Conservation (phyloP, 2,888 invertebrate genomes). For the Orthosia gracilis region DNA sequence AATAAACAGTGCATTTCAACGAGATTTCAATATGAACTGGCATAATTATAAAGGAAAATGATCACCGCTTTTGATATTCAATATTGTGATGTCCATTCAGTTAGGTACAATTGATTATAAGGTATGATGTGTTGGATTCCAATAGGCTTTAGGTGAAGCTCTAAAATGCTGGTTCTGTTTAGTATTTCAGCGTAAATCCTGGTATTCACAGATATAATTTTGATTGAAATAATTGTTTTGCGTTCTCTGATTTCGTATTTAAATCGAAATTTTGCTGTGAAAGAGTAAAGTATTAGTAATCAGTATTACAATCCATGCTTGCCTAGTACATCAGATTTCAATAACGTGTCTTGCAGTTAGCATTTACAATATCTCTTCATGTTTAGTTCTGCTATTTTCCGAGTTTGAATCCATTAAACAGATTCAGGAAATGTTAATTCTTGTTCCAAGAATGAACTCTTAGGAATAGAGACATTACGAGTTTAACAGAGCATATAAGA, state of each 20-base stretch:
- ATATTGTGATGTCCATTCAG: constrained; percentile 23
- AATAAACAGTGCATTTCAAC: constrained; percentile 28
- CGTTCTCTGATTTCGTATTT: neutral
- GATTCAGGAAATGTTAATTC: too few relatives aligned
- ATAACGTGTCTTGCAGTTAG: neutral
- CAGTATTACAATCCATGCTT: neutral
- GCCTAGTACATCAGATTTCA: neutral
- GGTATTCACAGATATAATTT: neutral
- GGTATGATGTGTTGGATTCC: neutral
- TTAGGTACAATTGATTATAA: neutral
- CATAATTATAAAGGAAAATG: constrained; percentile 36
- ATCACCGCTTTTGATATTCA: constrained; percentile 30
- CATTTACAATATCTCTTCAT: neutral
- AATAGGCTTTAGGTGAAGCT: constrained; percentile 11
- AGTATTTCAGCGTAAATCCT: neutral
- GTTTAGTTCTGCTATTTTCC: neutral
- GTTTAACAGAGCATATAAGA: too few relatives aligned
- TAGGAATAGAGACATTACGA: too few relatives aligned
- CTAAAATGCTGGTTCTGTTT: neutral
- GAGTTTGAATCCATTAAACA: neutral
- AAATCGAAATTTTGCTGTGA: neutral
- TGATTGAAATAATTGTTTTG: neutral
- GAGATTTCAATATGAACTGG: constrained; percentile 36
- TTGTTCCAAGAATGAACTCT: neutral
- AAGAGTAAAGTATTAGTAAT: neutral